These are phyloP conservation scores for Neoscelio sp. DNA, from an alignment of 2,888 invertebrate genomes.

Conservation along the genomic window DNA sequence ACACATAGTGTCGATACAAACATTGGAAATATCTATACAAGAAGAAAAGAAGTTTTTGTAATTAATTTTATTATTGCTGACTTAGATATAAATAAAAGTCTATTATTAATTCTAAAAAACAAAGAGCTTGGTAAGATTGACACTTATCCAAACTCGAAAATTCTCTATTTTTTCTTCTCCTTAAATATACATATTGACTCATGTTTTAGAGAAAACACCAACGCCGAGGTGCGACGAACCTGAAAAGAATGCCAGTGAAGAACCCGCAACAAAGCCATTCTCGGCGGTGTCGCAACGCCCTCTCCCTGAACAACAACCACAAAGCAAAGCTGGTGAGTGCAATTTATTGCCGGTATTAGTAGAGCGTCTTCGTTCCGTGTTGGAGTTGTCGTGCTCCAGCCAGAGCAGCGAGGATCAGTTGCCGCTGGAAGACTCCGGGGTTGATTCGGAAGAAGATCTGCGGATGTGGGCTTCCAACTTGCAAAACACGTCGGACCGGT, in stretches of 20 bases:
- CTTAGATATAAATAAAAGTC: slow-evolving; percentile 3
- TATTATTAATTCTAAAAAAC: background rate
- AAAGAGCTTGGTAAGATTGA: slow-evolving; percentile 4
- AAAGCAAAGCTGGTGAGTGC: slow-evolving; percentile 80
- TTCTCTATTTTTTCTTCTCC: slow-evolving; percentile 20
- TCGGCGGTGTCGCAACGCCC: slow-evolving; percentile 49
- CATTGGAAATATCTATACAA: too few relatives aligned
- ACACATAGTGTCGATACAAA: too few relatives aligned
- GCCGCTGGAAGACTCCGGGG: slow-evolving; percentile 79
- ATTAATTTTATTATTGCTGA: too few relatives aligned
- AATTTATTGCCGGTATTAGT: slow-evolving; percentile 83
- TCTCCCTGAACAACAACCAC: slow-evolving; percentile 61
- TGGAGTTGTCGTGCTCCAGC: slow-evolving; percentile 78
- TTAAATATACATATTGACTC: slow-evolving; percentile 45
- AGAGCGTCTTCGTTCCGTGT: slow-evolving; percentile 82
- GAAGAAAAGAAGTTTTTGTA: too few relatives aligned
- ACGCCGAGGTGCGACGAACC: slow-evolving; percentile 67
- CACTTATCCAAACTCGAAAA: slow-evolving; percentile 5
- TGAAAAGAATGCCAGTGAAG: slow-evolving; percentile 58
- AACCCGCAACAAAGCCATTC: slow-evolving; percentile 52
- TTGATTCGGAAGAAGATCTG: slow-evolving; percentile 87
- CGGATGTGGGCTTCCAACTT: slow-evolving; percentile 84
- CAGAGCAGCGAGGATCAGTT: slow-evolving; percentile 70
- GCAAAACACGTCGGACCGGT: slow-evolving; percentile 84
- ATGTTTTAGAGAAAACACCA: slow-evolving; percentile 69